phyloP scores from a whole-genome alignment of 1,140 invertebrate species.

The Heliothis subflexa region DNA sequence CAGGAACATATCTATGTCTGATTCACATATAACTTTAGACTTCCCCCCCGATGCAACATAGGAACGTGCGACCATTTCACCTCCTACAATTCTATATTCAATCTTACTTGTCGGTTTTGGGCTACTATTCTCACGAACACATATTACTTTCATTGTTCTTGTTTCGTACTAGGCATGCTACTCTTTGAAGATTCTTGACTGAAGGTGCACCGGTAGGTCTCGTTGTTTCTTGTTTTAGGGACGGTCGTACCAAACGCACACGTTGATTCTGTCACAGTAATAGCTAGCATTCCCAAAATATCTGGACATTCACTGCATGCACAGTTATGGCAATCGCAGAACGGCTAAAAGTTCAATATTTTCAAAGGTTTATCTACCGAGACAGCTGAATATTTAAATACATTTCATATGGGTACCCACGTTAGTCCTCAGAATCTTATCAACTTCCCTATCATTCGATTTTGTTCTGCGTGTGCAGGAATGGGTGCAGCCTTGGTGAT shows the following conservation, averaged over 20 bases:
- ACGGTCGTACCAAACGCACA: constrained; percentile 47
- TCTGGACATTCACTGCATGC: constrained; percentile 60
- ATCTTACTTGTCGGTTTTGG: not conserved
- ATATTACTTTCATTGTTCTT: not conserved
- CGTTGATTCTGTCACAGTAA: constrained; percentile 51
- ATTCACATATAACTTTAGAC: not conserved
- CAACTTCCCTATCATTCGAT: not conserved
- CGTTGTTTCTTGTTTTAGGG: constrained; percentile 36
- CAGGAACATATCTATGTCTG: not conserved
- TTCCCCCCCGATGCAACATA: not conserved
- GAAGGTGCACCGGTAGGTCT: not conserved
- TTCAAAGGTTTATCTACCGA: not conserved
- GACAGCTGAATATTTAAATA: too few species aligned
- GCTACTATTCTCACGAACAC: not conserved
- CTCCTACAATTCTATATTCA: not conserved
- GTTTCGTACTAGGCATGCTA: too few species aligned
- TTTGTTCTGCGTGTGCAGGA: not conserved
- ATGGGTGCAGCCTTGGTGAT: constrained; percentile 10
- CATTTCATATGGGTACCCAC: not conserved
- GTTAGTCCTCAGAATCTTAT: not conserved
- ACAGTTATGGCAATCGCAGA: constrained; percentile 63
- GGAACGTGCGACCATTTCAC: not conserved
- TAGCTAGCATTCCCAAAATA: constrained; percentile 55
- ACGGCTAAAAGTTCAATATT: constrained; percentile 60
- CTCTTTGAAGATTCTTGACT: not conserved